Conservation (phyloP, 2,888 invertebrate species). For the Thereva unica region DNA sequence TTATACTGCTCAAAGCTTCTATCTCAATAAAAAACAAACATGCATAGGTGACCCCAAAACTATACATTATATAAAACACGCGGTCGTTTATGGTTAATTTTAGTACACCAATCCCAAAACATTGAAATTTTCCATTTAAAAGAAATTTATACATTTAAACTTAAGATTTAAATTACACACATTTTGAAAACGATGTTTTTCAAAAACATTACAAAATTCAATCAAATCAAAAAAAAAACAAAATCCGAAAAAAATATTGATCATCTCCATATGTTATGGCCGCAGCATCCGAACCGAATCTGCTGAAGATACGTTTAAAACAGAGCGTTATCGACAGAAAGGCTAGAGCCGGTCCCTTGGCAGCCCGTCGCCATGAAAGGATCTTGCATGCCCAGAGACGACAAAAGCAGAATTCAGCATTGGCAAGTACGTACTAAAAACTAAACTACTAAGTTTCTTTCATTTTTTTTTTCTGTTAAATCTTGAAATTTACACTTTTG, state of each 20-base stretch:
- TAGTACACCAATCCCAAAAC: no score
- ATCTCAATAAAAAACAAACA: not conserved
- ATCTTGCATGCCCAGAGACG: constrained; percentile 68
- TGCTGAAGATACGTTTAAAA: constrained; percentile 90
- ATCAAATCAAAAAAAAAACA: constrained; percentile 4
- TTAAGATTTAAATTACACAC: no score
- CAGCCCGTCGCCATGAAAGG: constrained; percentile 76
- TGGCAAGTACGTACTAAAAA: constrained; percentile 56
- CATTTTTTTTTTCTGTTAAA: constrained; percentile 7
- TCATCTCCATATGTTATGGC: constrained; percentile 38
- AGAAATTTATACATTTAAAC: no score
- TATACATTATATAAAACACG: no score
- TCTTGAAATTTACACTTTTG: not conserved
- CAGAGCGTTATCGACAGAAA: constrained; percentile 94
- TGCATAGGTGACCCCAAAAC: no score
- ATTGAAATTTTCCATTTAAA: no score
- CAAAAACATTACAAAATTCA: not conserved
- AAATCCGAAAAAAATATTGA: constrained; percentile 23
- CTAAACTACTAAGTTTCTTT: constrained; percentile 18
- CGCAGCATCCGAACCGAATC: constrained; percentile 94
- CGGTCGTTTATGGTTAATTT: no score
- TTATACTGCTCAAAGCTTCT: constrained; percentile 22
- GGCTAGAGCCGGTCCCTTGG: constrained; percentile 80
- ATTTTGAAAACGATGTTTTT: no score
- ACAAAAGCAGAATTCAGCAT: constrained; percentile 56